These are phyloP conservation scores for Graptemys geographica DNA, from an alignment of 2,797 vertebrate genomes.

Conservation along the genomic window DNA sequence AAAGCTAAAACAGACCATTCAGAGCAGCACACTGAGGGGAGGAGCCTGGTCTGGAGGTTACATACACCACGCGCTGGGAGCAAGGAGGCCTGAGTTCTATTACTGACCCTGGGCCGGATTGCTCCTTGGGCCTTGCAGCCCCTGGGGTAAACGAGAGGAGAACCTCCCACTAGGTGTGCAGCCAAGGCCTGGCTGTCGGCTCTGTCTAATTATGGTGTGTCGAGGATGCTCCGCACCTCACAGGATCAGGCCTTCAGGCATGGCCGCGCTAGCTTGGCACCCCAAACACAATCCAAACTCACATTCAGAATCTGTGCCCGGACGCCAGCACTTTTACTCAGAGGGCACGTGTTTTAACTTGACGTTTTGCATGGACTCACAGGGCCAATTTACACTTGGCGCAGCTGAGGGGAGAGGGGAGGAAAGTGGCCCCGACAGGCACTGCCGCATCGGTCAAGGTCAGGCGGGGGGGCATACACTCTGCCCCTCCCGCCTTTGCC, in stretches of 20 bases:
- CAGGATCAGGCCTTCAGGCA: not conserved
- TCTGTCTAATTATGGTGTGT: not conserved
- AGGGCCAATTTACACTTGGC: not conserved
- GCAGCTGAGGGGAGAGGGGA: not conserved
- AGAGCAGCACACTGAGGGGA: not conserved
- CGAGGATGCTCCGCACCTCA: too few species aligned
- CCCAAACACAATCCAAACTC: not conserved
- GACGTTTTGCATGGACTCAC: not conserved
- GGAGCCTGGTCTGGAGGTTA: not conserved
- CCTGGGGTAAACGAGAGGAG: not conserved
- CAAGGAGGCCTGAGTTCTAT: not conserved
- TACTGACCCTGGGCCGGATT: not conserved
- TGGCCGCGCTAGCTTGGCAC: not conserved
- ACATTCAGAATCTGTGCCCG: not conserved
- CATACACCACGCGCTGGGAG: not conserved
- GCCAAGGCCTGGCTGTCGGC: not conserved
- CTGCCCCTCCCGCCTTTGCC: rapidly evolving
- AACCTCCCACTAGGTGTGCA: not conserved
- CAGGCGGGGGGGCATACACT: not conserved
- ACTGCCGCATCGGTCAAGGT: rapidly evolving
- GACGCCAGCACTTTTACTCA: not conserved
- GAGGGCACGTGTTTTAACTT: not conserved
- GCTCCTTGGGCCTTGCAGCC: not conserved
- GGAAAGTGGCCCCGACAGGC: not conserved
- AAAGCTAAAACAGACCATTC: not conserved